These are phyloP conservation scores for Eupeodes latifasciatus DNA, from an alignment of 2,888 invertebrate species.

Conservation along the genomic window DNA sequence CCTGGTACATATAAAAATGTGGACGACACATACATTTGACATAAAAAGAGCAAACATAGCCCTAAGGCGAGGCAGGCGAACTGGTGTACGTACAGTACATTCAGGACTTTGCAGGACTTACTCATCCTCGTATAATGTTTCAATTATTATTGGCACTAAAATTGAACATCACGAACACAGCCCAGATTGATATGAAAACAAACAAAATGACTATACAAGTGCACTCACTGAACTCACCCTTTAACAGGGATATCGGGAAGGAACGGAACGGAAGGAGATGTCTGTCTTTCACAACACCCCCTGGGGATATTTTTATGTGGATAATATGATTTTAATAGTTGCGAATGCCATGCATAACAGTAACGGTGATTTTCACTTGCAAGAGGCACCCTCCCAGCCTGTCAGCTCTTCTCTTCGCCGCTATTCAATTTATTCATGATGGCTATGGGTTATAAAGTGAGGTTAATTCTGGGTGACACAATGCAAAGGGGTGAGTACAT, in stretches of 20 bases:
- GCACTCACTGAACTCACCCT: slow-evolving; percentile 49
- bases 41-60: slow-evolving; percentile 69
- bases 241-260: slow-evolving; percentile 16
- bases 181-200: not conserved
- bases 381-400: slow-evolving; percentile 19
- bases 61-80: slow-evolving; percentile 35
- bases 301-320: slow-evolving; percentile 80
- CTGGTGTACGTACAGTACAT: not conserved
- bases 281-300: slow-evolving; percentile 68
- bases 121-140: slow-evolving; percentile 53
- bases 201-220: slow-evolving; percentile 32
- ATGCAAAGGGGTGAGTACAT: slow-evolving; percentile 57
- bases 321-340: slow-evolving; percentile 83
- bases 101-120: too few relatives aligned
- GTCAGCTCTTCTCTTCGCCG: not conserved
- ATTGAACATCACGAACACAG: slow-evolving; percentile 39
- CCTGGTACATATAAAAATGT: not conserved
- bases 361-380: slow-evolving; percentile 62
- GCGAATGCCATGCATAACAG: slow-evolving; percentile 74
- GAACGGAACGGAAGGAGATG: too few relatives aligned
- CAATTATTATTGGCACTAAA: slow-evolving; percentile 67
- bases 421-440: slow-evolving; percentile 74
- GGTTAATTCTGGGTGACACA: slow-evolving; percentile 75
- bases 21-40: slow-evolving; percentile 41
- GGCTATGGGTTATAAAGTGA: slow-evolving; percentile 64